Conservation (phyloP, 2,888 invertebrate genomes). For the Slavum lentiscoides region DNA sequence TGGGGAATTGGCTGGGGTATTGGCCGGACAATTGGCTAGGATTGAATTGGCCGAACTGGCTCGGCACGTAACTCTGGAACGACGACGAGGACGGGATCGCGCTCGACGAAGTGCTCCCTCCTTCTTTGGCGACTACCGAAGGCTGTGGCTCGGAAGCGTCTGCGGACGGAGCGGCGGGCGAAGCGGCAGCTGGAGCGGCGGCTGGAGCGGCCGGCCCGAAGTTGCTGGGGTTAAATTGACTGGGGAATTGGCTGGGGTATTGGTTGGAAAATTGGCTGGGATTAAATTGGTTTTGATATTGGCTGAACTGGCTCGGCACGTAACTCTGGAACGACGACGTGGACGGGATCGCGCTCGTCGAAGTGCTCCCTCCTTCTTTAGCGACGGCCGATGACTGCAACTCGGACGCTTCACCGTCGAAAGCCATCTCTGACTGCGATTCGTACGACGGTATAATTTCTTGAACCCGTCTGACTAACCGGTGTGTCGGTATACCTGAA, state of each 20-base stretch:
- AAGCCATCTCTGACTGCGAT: not conserved
- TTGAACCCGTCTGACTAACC: not conserved
- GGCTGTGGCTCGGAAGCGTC: not conserved
- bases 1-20: not conserved
- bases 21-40: not conserved
- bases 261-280: not conserved
- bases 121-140: constrained; percentile 7
- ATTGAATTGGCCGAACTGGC: no score
- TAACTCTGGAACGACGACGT: not conserved
- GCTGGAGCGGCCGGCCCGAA: not conserved
- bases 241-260: not conserved
- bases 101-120: not conserved
- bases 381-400: not conserved
- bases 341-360: not conserved
- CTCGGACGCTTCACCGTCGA: constrained; percentile 6
- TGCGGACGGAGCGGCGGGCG: not conserved
- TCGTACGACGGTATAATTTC: no score
- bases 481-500: constrained; percentile 29
- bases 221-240: not conserved
- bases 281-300: no score
- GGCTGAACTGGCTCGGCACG: not conserved
- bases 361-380: not conserved
- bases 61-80: not conserved
- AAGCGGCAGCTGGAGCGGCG: not conserved
- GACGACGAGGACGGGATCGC: not conserved